Evolutionary conservation across 2,888 invertebrate genomes (phyloP).

Genomic region (Ceriagrion tenellum): DNA sequence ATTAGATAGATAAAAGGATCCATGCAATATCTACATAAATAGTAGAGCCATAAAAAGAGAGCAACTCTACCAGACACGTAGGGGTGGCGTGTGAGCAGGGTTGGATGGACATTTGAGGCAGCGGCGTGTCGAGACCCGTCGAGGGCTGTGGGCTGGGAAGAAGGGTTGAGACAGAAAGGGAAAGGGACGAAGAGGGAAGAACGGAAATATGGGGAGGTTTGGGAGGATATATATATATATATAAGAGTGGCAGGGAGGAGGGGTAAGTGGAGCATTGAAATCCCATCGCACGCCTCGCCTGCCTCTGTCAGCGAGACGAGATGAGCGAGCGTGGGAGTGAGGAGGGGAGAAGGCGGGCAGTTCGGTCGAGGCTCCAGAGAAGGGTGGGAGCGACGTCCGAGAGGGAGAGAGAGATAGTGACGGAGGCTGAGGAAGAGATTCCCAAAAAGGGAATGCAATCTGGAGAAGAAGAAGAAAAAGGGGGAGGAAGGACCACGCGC

Average conservation of each 20-base stretch:
- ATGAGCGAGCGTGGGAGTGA: not conserved
- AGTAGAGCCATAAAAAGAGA: too few species aligned
- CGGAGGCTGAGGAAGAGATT: not conserved
- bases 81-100: not conserved
- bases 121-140: not conserved
- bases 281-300: constrained; percentile 34
- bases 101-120: not conserved
- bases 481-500: not conserved
- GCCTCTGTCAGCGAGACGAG: constrained; percentile 21
- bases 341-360: not conserved
- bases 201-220: not conserved
- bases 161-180: not conserved
- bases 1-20: too few species aligned
- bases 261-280: constrained; percentile 53
- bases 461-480: not conserved
- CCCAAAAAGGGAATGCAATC: not conserved
- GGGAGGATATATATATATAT: not conserved
- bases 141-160: not conserved
- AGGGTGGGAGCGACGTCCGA: not conserved
- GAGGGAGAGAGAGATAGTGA: not conserved
- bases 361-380: not conserved
- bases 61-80: too few species aligned
- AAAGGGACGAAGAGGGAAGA: not conserved
- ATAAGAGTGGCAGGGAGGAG: not conserved
- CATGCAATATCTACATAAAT: too few species aligned